These are phyloP conservation scores for Sarotherodon lohbergeri DNA, from an alignment of 2,113 vertebrate genomes.

Conservation along the genomic window DNA sequence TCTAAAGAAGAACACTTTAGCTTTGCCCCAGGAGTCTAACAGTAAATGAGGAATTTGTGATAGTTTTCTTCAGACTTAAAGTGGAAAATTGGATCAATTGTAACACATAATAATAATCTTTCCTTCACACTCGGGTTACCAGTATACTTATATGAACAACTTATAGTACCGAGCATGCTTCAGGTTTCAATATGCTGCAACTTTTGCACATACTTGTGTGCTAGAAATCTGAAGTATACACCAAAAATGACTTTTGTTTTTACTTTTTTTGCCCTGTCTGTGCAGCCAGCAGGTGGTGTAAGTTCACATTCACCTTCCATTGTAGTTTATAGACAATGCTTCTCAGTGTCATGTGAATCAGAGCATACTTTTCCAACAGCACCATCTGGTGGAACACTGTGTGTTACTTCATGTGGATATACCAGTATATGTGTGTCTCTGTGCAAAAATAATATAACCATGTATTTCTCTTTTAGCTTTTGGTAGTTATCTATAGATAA, in stretches of 20 bases:
- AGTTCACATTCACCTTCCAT: background rate
- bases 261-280: background rate
- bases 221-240: background rate
- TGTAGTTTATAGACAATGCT: background rate
- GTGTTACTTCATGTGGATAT: background rate
- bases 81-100: background rate
- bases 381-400: slow-evolving; percentile 5
- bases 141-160: background rate
- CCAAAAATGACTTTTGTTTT: background rate
- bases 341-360: background rate
- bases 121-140: background rate
- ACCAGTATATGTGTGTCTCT: background rate
- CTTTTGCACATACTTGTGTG: background rate
- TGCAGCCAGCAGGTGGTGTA: background rate
- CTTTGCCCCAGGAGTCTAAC: background rate
- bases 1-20: background rate
- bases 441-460: background rate
- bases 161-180: background rate
- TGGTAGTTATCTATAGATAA: background rate
- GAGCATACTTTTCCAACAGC: background rate
- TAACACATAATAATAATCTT: background rate
- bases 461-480: background rate
- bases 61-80: background rate
- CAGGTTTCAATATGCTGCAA: background rate
- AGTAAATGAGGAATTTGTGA: background rate